Evolutionary conservation across 2,888 invertebrate species (phyloP).

Genomic region (Charanyca ferruginea): DNA sequence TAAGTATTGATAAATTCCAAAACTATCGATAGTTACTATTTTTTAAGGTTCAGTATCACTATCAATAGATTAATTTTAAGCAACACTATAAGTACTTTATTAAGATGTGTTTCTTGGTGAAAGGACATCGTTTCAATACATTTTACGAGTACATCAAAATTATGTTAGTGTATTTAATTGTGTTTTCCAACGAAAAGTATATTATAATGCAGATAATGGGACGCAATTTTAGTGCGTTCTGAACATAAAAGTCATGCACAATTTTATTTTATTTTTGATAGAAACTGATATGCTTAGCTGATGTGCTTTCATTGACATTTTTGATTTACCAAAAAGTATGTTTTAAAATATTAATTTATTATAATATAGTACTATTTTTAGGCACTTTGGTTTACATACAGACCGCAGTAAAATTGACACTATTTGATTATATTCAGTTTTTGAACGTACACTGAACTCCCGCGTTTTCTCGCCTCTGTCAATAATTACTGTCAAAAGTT

Average conservation of each 20-base stretch:
- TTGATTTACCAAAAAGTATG: neutral
- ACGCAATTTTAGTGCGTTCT: neutral
- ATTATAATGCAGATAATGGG: neutral
- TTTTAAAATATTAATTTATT: neutral
- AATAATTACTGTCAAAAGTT: slow-evolving; percentile 70
- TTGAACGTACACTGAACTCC: slow-evolving; percentile 72
- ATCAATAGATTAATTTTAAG: too few relatives aligned
- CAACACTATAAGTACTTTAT: too few relatives aligned
- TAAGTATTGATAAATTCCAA: too few relatives aligned
- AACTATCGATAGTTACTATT: too few relatives aligned
- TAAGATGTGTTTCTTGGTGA: too few relatives aligned
- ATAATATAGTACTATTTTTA: neutral
- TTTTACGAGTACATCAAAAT: too few relatives aligned
- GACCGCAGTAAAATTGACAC: neutral
- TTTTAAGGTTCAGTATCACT: too few relatives aligned
- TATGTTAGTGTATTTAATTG: too few relatives aligned
- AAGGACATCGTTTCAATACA: too few relatives aligned
- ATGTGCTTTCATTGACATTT: neutral
- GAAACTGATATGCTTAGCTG: neutral
- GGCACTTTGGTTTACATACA: too few relatives aligned
- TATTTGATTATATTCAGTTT: slow-evolving; percentile 12
- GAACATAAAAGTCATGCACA: neutral
- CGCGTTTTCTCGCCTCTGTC: slow-evolving; percentile 76
- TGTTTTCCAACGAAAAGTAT: too few relatives aligned
- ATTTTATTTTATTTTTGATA: neutral